A percentile compares a stretch with the other conserved stretches of the same genome.
Conservation (phyloP, 1,140 invertebrate genomes). For the Radopholus similis region DNA sequence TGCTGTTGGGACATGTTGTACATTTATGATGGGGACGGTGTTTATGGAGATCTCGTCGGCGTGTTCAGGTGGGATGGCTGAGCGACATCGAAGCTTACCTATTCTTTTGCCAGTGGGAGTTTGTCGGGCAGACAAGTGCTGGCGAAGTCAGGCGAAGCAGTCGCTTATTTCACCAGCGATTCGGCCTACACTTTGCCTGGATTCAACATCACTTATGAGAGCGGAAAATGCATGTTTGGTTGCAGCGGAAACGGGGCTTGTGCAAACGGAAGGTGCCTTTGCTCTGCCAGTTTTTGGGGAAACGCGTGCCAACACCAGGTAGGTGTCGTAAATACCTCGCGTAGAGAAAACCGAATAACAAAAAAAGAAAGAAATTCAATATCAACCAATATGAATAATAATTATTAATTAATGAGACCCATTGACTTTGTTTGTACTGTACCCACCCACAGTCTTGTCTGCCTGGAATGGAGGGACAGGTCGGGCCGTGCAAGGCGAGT, state of each 20-base stretch:
- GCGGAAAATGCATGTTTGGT: constrained; percentile 43
- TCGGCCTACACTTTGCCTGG: constrained; percentile 55
- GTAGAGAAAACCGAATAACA: too few relatives aligned
- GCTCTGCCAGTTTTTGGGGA: constrained; percentile 23
- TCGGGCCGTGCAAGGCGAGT: constrained; percentile 37
- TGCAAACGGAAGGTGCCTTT: constrained; percentile 16
- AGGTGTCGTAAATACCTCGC: too few relatives aligned
- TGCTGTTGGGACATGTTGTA: constrained; percentile 60
- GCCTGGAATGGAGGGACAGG: constrained; percentile 1
- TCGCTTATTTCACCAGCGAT: constrained; percentile 60
- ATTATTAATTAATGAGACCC: too few relatives aligned
- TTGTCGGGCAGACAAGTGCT: constrained; percentile 17
- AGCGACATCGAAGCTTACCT: too few relatives aligned
- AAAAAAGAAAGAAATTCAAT: too few relatives aligned
- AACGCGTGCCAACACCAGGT: constrained; percentile 34
- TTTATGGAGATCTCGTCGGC: constrained; percentile 48
- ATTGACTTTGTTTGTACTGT: too few relatives aligned
- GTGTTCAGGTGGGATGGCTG: constrained; percentile 60
- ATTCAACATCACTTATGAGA: constrained; percentile 55
- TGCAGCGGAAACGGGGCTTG: constrained; percentile 44
- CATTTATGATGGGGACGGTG: constrained; percentile 57
- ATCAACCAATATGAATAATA: too few relatives aligned
- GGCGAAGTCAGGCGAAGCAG: constrained; percentile 36
- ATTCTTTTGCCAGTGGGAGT: constrained; percentile 28
- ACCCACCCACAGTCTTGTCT: too few relatives aligned